Conservation (phyloP, 2,797 vertebrate species). For the Silurus lanzhouensis region DNA sequence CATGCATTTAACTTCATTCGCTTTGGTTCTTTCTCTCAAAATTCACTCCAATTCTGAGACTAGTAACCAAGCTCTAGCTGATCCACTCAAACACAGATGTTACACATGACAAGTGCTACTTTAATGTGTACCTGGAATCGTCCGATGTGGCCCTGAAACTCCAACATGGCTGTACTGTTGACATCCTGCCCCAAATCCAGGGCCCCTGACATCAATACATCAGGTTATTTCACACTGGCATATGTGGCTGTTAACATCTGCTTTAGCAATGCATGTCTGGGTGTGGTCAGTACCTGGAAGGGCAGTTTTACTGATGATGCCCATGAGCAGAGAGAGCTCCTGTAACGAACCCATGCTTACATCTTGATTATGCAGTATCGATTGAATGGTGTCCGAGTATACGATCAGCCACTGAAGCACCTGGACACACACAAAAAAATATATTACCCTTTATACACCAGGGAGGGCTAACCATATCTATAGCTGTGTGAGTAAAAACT, state of each 20-base stretch:
- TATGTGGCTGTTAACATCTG: not conserved
- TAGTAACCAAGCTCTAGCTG: not conserved
- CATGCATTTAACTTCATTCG: not conserved
- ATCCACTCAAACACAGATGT: not conserved
- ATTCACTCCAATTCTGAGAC: not conserved
- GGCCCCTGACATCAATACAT: slow-evolving; percentile 74
- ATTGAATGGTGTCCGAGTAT: slow-evolving; percentile 92
- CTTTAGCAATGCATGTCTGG: not conserved
- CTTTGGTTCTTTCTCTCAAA: not conserved
- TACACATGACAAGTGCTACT: not conserved
- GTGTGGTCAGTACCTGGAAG: slow-evolving; percentile 80
- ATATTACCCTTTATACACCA: not conserved
- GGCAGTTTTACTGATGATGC: slow-evolving; percentile 96
- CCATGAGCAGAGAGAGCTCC: slow-evolving; percentile 89
- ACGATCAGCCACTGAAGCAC: slow-evolving; percentile 95
- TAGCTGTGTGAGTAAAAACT: slow-evolving; percentile 18
- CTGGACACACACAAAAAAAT: slow-evolving; percentile 63
- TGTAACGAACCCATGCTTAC: slow-evolving; percentile 86
- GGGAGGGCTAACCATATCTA: not conserved
- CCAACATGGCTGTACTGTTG: slow-evolving; percentile 84
- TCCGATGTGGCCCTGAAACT: slow-evolving; percentile 90
- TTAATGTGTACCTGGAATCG: slow-evolving; percentile 86
- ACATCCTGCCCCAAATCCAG: slow-evolving; percentile 83
- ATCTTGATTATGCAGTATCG: slow-evolving; percentile 89
- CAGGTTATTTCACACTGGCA: not conserved